Base-by-base conservation (phyloP, 2,888 invertebrate genomes). In the Listrodromus nycthemerus region DNA sequence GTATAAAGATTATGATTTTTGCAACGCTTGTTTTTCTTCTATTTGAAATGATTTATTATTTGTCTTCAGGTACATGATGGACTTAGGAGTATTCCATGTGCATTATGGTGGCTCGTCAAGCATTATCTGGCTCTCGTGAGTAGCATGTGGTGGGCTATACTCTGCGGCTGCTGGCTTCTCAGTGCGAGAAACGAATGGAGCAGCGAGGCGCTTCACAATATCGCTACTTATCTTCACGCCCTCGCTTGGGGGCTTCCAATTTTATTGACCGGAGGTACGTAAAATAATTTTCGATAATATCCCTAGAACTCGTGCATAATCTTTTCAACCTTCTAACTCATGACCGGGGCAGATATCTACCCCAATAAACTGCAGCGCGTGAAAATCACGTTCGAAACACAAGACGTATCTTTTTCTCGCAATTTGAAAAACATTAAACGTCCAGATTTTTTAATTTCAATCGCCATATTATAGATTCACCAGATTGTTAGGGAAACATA, bases 161-260 rank as follows among this genome's bases (percentile, higher is more conserved):
- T 98, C 73, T 97, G 97, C 84, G 95, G 98, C 69, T 97, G 98
- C 79, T 98, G 98, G 97, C 97, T 97, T 91, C 95, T 98, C 69
- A 97, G 98, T 4, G 98, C 98, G 0, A 97, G 97, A 63, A 97
- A 98, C 92, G 98, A 98, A 92, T 98, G 98, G 98, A 97, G 98
- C 33, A 97, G 97, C 80, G 98, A 98, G 93, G 98, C 98, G 1
- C 95, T 98, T 74, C 98, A 98, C 93, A 96, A 97, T 69, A 96
- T 97, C 37, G 96, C 98, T 0, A 96, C 97, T 21, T 96, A 98
- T 89, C 96, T 98, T 86, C 98, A 98, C 93, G 96, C 97, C 1
- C 95, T 96, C 0, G 97, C 98, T 1, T 98, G 98, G 98, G 97
- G 97, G 82, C 95, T 97, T 88, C 98, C 98, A 0, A 96, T 97